Evolutionary conservation across 2,113 vertebrate species (phyloP).

Genomic region (Synchiropus splendidus): DNA sequence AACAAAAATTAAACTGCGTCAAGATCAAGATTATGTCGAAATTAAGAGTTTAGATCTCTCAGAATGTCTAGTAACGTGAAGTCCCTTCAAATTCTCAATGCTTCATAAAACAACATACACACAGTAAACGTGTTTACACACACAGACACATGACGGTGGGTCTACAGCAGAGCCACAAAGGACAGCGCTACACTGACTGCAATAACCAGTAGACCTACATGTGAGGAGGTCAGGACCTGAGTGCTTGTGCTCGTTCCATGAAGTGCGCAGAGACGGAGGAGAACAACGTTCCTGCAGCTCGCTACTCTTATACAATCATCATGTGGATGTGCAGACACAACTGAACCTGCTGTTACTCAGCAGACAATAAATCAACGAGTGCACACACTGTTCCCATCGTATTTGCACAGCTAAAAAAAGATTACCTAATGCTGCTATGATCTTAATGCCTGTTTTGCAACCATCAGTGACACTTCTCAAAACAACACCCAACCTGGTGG

Average conservation of each 20-base stretch:
- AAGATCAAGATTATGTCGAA: too few species aligned
- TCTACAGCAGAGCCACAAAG: not conserved
- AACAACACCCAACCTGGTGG: too few species aligned
- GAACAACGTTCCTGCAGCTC: conserved; percentile 20
- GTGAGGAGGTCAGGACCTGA: conserved; percentile 9
- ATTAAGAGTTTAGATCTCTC: too few species aligned
- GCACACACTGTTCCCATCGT: conserved; percentile 4
- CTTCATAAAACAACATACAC: too few species aligned
- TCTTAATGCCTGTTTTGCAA: too few species aligned
- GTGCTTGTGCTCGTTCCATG: conserved; percentile 13
- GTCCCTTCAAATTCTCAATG: too few species aligned
- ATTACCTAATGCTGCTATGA: too few species aligned
- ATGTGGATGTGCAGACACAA: conserved; percentile 18
- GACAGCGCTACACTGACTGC: not conserved
- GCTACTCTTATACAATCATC: conserved; percentile 34
- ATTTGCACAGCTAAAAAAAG: not conserved
- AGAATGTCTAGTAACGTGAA: too few species aligned
- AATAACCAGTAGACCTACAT: not conserved
- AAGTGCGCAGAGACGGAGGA: conserved; percentile 24
- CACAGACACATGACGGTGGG: not conserved
- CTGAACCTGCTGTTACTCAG: conserved; percentile 5
- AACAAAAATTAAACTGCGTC: too few species aligned
- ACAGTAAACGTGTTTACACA: conserved; percentile 3
- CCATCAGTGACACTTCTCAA: too few species aligned
- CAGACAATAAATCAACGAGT: conserved; percentile 1